phyloP scores from a whole-genome alignment of 2,113 vertebrate species.

The Myodes glareolus region DNA sequence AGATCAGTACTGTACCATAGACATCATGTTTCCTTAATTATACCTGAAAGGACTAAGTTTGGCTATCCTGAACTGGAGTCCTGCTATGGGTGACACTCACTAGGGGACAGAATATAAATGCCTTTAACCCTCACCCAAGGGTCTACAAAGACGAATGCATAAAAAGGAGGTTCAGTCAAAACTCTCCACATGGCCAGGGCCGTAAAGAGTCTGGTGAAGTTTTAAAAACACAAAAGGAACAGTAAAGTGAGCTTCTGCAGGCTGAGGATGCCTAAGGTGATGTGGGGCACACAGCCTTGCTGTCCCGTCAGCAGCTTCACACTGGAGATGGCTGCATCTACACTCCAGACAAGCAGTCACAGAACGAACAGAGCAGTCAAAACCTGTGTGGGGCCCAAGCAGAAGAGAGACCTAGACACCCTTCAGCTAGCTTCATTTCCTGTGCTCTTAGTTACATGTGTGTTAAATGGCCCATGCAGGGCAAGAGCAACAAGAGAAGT shows the following conservation, averaged over 20 bases:
- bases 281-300: neutral
- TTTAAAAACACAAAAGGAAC: neutral
- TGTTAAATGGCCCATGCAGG: accelerated
- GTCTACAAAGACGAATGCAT: neutral
- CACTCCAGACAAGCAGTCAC: neutral
- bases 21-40: accelerated
- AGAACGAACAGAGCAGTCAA: neutral
- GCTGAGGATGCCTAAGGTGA: too few species aligned
- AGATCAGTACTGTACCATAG: accelerated
- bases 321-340: neutral
- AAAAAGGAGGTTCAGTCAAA: neutral
- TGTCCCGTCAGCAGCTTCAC: accelerated
- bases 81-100: accelerated
- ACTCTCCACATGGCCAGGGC: too few species aligned
- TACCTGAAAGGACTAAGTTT: accelerated
- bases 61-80: neutral
- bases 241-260: too few species aligned
- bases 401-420: neutral
- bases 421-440: accelerated
- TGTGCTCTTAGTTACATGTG: accelerated
- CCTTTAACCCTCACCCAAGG: neutral
- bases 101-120: neutral
- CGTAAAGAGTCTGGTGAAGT: neutral
- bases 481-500: neutral
- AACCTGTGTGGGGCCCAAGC: accelerated